Percentiles rank a stretch among this genome's conserved stretches.
These are phyloP conservation scores for Ateles fusciceps DNA, from an alignment of 2,797 vertebrate genomes.

Conservation along the genomic window DNA sequence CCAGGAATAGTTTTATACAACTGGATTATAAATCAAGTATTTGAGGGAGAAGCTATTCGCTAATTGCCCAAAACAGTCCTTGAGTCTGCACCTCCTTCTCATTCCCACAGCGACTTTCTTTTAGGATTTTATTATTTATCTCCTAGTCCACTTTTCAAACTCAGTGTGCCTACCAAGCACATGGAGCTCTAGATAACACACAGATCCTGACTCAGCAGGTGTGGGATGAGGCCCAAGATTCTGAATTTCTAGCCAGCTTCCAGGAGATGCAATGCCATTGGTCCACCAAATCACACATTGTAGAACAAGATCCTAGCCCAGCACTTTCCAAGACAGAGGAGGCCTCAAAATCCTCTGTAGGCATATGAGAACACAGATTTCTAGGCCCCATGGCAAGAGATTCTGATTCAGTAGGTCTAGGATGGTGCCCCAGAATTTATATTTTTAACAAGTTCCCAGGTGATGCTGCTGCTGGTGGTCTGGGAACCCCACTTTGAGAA, in stretches of 20 bases:
- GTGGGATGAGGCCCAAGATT: background rate
- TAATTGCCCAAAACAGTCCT: background rate
- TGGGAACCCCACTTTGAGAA: background rate
- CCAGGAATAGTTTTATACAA: background rate
- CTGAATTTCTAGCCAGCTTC: background rate
- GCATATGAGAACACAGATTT: background rate
- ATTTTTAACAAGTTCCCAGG: background rate
- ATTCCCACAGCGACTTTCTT: background rate
- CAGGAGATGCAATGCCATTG: accelerated
- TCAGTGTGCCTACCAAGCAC: background rate
- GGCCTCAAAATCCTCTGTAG: accelerated
- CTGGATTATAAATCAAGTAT: background rate
- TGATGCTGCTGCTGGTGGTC: background rate
- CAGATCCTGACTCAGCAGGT: background rate
- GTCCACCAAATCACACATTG: background rate
- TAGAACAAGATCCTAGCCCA: background rate
- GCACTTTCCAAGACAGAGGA: background rate
- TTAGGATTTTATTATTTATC: background rate
- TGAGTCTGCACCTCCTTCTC: background rate
- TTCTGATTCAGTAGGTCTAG: background rate
- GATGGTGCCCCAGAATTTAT: background rate
- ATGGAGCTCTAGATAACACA: background rate
- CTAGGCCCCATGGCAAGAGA: background rate
- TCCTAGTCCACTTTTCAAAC: background rate
- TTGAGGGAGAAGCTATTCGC: background rate